Evolutionary conservation across 1,140 invertebrate species (phyloP), one percentile per base, ranked within the genome.

Genomic region (Diorhabda sublineata): DNA sequence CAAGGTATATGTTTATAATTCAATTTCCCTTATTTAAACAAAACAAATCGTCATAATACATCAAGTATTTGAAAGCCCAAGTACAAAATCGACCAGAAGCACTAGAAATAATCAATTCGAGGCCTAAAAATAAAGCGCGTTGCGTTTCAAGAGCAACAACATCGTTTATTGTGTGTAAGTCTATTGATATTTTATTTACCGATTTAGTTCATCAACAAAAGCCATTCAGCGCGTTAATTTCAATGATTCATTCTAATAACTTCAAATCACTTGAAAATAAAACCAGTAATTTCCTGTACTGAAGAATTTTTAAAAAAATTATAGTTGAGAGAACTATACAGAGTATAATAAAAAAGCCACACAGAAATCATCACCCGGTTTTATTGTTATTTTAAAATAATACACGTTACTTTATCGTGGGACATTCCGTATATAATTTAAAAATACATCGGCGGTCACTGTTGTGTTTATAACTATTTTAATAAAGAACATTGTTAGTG

Each of bases 71-170:
- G 26, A 26, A 26, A 26, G 1, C 26, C 26, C 26, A 26, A 52
- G 47, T 52, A 52, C n/a, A 52, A 52, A 52, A 52, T 2, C 47
- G n/a, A 52, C 4, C 47, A 52, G 3, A 52, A 52, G 47, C 47
- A 52, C 47, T n/a, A 52, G 47, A 52, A 52, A 52, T 52, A 52
- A 52, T 52, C 47, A 52, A 52, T 52, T 52, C 6, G 47, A n/a
- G n/a, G 47, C 47, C 47, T 52, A 52, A 52, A 52, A 52, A 52
- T 52, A 52, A 52, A 52, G 47, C n/a, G 47, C 47, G 47, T 52
- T 52, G 47, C n/a, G 47, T 52, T 52, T 52, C 47, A 52, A 52
- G 47, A 52, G 47, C 2, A 52, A 4, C 47, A 52, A 52, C 47
- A 52, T 52, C 47, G n/a, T 52, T 52, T 52, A 52, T 52, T 52